These are phyloP conservation scores for Plectropomus leopardus DNA, from an alignment of 2,113 vertebrate genomes.

Conservation along the genomic window DNA sequence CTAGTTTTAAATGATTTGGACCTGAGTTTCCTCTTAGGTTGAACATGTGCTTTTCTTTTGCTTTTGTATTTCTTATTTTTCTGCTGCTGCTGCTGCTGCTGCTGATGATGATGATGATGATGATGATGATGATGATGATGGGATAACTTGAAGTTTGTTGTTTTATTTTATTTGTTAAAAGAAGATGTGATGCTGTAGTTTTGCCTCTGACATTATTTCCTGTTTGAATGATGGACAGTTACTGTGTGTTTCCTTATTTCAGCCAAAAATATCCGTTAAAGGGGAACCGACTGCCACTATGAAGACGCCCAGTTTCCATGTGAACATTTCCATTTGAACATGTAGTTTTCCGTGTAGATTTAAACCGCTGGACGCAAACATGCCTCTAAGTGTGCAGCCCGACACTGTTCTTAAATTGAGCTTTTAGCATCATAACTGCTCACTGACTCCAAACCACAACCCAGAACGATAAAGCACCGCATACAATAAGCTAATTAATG, in stretches of 20 bases:
- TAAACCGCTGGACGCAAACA: not conserved
- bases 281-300: too few relatives aligned
- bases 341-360: too few relatives aligned
- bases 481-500: not conserved
- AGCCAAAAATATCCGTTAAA: not conserved
- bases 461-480: not conserved
- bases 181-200: conserved; percentile 57
- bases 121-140: conserved; percentile 53
- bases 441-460: too few relatives aligned
- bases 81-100: conserved; percentile 38
- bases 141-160: conserved; percentile 82
- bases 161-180: conserved; percentile 69
- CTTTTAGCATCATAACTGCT: not conserved
- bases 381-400: not conserved
- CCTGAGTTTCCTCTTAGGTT: conserved; percentile 58
- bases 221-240: not conserved
- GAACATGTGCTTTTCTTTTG: conserved; percentile 53
- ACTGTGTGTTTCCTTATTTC: not conserved
- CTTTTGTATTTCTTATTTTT: conserved; percentile 64
- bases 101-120: conserved; percentile 28
- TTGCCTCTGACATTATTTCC: conserved; percentile 49
- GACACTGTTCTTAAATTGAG: not conserved
- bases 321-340: too few relatives aligned
- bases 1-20: conserved; percentile 71
- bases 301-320: too few relatives aligned